Evolutionary conservation across 2,797 vertebrate genomes (phyloP).

Genomic region (Sciaenops ocellatus): DNA sequence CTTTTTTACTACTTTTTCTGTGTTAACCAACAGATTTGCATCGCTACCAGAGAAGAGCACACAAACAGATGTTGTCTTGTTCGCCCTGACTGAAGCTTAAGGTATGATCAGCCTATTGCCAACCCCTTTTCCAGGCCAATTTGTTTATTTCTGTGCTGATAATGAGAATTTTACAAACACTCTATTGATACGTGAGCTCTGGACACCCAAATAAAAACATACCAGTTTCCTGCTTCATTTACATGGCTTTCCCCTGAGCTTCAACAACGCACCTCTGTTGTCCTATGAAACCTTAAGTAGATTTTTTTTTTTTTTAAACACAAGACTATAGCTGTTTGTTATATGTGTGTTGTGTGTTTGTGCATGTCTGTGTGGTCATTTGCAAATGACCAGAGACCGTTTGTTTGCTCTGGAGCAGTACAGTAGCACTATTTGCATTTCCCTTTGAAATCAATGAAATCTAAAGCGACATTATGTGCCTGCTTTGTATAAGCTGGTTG

Average conservation of each 20-base stretch:
- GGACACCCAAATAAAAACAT: slow-evolving; percentile 56
- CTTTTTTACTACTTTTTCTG: slow-evolving; percentile 33
- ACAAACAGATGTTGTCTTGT: slow-evolving; percentile 49
- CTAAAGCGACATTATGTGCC: slow-evolving; percentile 49
- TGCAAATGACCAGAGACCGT: slow-evolving; percentile 61
- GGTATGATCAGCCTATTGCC: slow-evolving; percentile 29
- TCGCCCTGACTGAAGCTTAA: slow-evolving; percentile 13
- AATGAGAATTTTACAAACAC: slow-evolving; percentile 72
- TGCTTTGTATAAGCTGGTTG: slow-evolving; percentile 27
- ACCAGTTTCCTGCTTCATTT: slow-evolving; percentile 77
- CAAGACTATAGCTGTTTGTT: slow-evolving; percentile 29
- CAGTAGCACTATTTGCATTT: slow-evolving; percentile 63
- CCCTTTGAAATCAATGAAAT: slow-evolving; percentile 61
- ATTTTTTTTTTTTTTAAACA: slow-evolving; percentile 10
- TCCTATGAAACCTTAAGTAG: slow-evolving; percentile 16
- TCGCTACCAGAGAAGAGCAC: slow-evolving; percentile 10
- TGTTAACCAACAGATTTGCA: slow-evolving; percentile 60
- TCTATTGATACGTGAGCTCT: slow-evolving; percentile 62
- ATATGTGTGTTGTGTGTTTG: background rate
- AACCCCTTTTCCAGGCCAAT: slow-evolving; percentile 46
- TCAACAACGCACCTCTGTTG: slow-evolving; percentile 66
- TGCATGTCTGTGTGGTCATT: slow-evolving; percentile 28
- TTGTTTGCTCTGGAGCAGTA: slow-evolving; percentile 44
- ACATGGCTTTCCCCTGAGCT: slow-evolving; percentile 69
- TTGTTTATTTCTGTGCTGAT: slow-evolving; percentile 78